Percentiles rank a stretch among this genome's conserved stretches.
Conservation (phyloP, 2,797 vertebrate genomes). For the Synaphobranchus kaupii region DNA sequence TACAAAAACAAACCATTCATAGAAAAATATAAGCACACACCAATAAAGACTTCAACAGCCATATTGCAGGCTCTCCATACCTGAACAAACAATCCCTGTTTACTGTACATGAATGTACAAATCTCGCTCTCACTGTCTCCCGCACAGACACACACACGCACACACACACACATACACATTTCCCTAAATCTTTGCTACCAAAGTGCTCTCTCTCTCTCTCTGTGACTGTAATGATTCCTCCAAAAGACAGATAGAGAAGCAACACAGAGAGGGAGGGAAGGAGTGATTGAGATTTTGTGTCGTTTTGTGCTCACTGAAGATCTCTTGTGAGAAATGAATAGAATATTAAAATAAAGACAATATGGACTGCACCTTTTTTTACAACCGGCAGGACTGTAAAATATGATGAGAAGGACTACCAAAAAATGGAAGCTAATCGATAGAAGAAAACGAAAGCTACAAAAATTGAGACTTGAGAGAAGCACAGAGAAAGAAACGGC, state of each 20-base stretch:
- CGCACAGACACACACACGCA: slow-evolving; percentile 17
- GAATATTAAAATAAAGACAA: slow-evolving; percentile 63
- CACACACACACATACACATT: slow-evolving; percentile 37
- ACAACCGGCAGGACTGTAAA: slow-evolving; percentile 35
- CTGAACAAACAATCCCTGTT: slow-evolving; percentile 18
- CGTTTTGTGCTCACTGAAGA: slow-evolving; percentile 56
- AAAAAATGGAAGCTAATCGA: slow-evolving; percentile 34
- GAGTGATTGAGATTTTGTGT: slow-evolving; percentile 54
- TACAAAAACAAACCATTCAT: slow-evolving; percentile 1
- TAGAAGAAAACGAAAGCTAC: slow-evolving; percentile 67
- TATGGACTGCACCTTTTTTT: slow-evolving; percentile 55
- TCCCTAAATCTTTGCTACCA: slow-evolving; percentile 70
- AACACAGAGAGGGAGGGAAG: slow-evolving; percentile 62
- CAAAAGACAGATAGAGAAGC: slow-evolving; percentile 67
- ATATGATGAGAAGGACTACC: slow-evolving; percentile 49
- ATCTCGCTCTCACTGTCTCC: background rate
- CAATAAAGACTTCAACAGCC: slow-evolving; percentile 11
- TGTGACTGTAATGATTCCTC: slow-evolving; percentile 66
- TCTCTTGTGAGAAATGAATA: slow-evolving; percentile 67
- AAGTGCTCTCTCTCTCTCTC: slow-evolving; percentile 76
- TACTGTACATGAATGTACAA: slow-evolving; percentile 16
- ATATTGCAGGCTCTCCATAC: slow-evolving; percentile 24
- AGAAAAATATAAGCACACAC: background rate
- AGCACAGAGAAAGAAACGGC: slow-evolving; percentile 37
- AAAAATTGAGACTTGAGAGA: slow-evolving; percentile 61